Evolutionary conservation across 2,113 vertebrate genomes (phyloP), one percentile per base, ranked within the genome.

Genomic region (Equus przewalskii): DNA sequence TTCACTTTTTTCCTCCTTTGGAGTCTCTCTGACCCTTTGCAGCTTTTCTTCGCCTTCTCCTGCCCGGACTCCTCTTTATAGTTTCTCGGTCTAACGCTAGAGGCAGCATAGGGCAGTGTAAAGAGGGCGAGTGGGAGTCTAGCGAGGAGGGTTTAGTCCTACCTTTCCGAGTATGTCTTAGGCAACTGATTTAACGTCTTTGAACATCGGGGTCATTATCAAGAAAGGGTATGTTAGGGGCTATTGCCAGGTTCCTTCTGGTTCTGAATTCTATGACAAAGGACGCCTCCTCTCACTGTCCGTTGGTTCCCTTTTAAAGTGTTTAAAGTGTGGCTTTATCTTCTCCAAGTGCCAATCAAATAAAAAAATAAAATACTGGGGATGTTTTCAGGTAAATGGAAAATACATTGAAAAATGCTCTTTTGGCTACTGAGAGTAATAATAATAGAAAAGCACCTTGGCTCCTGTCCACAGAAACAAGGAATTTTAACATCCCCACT

Each of bases 401-500:
- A 90, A 60, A 96, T 30, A 97, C 19, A 69, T 86, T 67, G 93
- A 86, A 97, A 91, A 46, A 72, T 95, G 33, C 3, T 96, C 8
- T 89, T 85, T 83, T 73, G 93, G 16, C 60, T 91, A 93, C 44
- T 87, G 88, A 96, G 51, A 69, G 70, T 83, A n/a, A 79, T 94
- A 96, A 49, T 97, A 70, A 78, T n/a, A 56, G 24, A 44, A 33
- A 30, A 62, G n/a, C 13, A 65, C 3, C 36, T 93, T 69, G 76
- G n/a, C 41, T 96, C 6, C 21, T 65, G 80, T 91, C 24, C 64
- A 86, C 44, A 89, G 94, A 92, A 97, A 94, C 62, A 94, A 76
- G 64, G 84, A 89, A 84, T 96, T 97, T 96, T 96, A 98, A 97
- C 94, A 94, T 97, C 36, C 81, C 83, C 64, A 83, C 81, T 95